Percentiles rank a stretch among this genome's conserved stretches.
These are phyloP conservation scores for Mongoloraphidia duomilia DNA, from an alignment of 2,888 invertebrate genomes.

Conservation along the genomic window DNA sequence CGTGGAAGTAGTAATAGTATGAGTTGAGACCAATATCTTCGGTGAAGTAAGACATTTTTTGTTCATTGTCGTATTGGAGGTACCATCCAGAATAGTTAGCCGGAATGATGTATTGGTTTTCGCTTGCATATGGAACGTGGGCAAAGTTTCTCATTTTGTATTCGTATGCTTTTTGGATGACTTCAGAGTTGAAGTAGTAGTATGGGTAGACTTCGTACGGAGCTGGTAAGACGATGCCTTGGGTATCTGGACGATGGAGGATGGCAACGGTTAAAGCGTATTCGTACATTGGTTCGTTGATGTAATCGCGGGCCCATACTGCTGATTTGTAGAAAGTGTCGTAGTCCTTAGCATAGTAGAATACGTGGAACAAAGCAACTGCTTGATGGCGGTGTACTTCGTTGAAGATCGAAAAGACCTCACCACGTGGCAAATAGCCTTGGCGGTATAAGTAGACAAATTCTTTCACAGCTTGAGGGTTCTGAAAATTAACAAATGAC, in stretches of 20 bases:
- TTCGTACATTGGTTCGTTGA: constrained; percentile 56
- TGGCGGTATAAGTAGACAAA: constrained; percentile 38
- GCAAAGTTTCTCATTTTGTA: constrained; percentile 39
- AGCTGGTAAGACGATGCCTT: constrained; percentile 50
- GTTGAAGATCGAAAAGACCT: constrained; percentile 46
- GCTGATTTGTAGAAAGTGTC: constrained; percentile 54
- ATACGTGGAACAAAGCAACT: constrained; percentile 45
- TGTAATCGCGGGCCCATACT: constrained; percentile 47
- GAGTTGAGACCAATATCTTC: constrained; percentile 56
- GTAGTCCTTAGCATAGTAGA: constrained; percentile 56
- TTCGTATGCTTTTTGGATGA: constrained; percentile 49
- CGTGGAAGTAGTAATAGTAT: constrained; percentile 44
- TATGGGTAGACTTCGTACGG: constrained; percentile 60
- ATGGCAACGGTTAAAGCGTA: constrained; percentile 48
- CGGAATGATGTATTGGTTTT: constrained; percentile 38
- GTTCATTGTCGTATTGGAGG: constrained; percentile 38
- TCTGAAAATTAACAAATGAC: constrained; percentile 25
- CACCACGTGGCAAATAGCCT: constrained; percentile 41
- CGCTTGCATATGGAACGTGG: constrained; percentile 18
- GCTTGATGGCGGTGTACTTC: constrained; percentile 46
- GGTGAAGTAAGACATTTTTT: constrained; percentile 50
- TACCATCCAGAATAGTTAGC: constrained; percentile 47
- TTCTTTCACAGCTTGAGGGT: constrained; percentile 39
- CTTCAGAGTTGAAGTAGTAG: constrained; percentile 51
- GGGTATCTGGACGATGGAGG: constrained; percentile 45